Base-by-base conservation (phyloP, 2,797 vertebrate species). In the Tenualosa ilisha region DNA sequence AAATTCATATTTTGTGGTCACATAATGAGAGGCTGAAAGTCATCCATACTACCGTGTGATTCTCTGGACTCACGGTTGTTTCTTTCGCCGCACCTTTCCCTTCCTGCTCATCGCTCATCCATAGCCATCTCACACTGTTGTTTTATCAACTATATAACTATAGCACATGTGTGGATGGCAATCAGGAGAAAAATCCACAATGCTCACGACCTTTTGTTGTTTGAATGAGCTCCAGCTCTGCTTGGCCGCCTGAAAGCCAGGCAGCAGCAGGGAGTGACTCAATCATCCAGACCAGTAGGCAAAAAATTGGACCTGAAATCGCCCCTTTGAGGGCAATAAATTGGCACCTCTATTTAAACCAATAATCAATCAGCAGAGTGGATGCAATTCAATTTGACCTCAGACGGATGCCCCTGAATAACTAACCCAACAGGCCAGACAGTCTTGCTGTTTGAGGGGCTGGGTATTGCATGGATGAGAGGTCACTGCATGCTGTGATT, bases 291-390 rank as follows among this genome's bases (percentile, higher is more conserved):
- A 4, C 68, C 68, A 75, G 13, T 75, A 13, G 31, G 68, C 37
- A 75, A 75, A 37, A 40, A 75, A 75, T 31, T 20, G 37, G 68
- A 40, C 68, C 68, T 37, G 40, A 75, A 40, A 75, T 43, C 37
- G 12, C 6, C 68, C 68, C 68, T 75, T 31, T 40, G 31, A 75
- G 68, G 40, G 31, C 56, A 51, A 46, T 82, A 82, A 65, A 50
- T 24, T 85, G 63, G 63, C 81, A 54, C 63, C 54, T 85, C 81
- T 12, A 50, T 65, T 61, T 81, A 82, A 31, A 61, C 46, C 54
- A 56, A 81, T 81, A 59, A 50, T 82, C 84, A 85, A 50, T 31
- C 43, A 63, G 68, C 2, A 31, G 31, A 63, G 81, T 24, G 37
- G 22, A 83, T 54, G 24, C 59, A 43, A 83, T 61, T 82, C 40